Evolutionary conservation across 1,140 invertebrate genomes (phyloP).

Genomic region (Brachystomella parvula): DNA sequence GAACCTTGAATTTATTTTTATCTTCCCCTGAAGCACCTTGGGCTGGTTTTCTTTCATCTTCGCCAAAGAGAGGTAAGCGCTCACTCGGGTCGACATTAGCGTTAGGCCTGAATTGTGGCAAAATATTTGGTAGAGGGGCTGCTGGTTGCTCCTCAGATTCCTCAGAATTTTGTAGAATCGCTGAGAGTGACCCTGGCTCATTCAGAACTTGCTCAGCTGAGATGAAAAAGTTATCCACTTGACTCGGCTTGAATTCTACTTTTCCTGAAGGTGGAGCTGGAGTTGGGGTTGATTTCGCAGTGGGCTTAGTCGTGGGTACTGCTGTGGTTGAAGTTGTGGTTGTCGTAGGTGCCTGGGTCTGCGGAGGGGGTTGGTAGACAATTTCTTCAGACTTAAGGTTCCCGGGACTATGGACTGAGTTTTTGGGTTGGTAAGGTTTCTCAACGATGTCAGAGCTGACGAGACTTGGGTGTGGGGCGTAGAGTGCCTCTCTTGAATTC

Average conservation of each 20-base stretch:
- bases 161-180: neutral
- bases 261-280: neutral
- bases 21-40: neutral
- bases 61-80: constrained; percentile 27
- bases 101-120: constrained; percentile 32
- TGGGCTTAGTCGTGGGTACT: constrained; percentile 5
- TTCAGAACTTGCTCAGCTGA: constrained; percentile 7
- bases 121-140: constrained; percentile 29
- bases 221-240: constrained; percentile 15
- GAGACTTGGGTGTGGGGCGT: neutral
- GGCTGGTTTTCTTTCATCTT: constrained; percentile 19
- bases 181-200: neutral
- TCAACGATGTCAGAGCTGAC: neutral
- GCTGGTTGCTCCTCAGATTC: neutral
- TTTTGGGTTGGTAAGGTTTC: neutral
- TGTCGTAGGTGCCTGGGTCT: neutral
- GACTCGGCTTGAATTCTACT: constrained; percentile 13
- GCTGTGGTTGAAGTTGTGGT: constrained; percentile 9
- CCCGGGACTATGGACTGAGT: neutral
- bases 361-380: neutral
- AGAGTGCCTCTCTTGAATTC: neutral
- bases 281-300: neutral
- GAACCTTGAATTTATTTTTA: constrained; percentile 10
- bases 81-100: constrained; percentile 22
- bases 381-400: neutral